Evolutionary conservation across 2,113 vertebrate genomes (phyloP), one percentile per base, ranked within the genome.

Genomic region (Steatornis caripensis): DNA sequence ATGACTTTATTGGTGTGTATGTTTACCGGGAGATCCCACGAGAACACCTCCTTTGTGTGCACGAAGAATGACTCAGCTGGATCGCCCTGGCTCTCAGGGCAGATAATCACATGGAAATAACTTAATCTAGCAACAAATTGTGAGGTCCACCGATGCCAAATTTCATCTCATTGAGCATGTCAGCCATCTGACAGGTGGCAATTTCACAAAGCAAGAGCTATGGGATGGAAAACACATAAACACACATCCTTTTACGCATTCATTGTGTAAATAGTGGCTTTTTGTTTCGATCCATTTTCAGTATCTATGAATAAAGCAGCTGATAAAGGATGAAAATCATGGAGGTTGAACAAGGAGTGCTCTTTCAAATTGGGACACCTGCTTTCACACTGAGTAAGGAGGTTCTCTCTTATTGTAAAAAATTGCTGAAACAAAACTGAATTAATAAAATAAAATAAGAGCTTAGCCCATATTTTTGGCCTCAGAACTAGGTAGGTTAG

Each of bases 101-200:
- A 90, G 57, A 91, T 84, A 86, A 89, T 84, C 43, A 97, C 83
- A 93, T 83, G 76, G 65, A 94, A 97, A 84, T 90, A 97, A 96
- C 90, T 92, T 77, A 30, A 93, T 80, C 83, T 83, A 57, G 84
- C 70, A 94, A 89, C 51, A 93, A 92, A 89, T 48, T 77, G 49
- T 81, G 79, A 84, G 61, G 91, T 87, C 76, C 64, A 75, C 51
- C 54, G 65, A 75, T 91, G 90, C 81, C 84, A 96, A 75, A 96
- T 95, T 93, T 94, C 68, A 95, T 91, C 82, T 89, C 90, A 93
- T 61, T 93, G 68, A 96, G 76, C 62, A 24, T 41, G 77, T 96
- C 88, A 96, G 75, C 78, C 95, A 97, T 91, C 90, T 96, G 94
- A 97, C 95, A 97, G 87, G 89, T 92, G 89, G 94, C 54, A 94